Percentiles rank a stretch among this genome's conserved stretches.
Conservation (phyloP, 2,888 invertebrate species). For the Aporophyla lueneburgensis region DNA sequence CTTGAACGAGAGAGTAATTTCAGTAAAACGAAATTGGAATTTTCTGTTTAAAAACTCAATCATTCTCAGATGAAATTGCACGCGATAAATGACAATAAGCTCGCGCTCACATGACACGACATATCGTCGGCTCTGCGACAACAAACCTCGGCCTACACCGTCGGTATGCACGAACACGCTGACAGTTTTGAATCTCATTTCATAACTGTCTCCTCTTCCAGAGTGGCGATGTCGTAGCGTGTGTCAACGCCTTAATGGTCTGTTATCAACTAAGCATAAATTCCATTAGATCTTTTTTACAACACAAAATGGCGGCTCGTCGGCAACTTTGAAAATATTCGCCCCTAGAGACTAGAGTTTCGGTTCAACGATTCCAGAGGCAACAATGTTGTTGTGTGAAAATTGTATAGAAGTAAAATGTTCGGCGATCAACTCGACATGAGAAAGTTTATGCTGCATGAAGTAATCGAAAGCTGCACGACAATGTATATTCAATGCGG, state of each 20-base stretch:
- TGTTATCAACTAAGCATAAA: constrained; percentile 60
- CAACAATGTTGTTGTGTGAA: constrained; percentile 53
- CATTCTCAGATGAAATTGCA: constrained; percentile 14
- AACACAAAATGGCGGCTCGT: constrained; percentile 59
- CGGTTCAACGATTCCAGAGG: constrained; percentile 40
- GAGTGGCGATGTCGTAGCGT: constrained; percentile 27
- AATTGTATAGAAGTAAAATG: constrained; percentile 55
- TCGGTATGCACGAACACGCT: constrained; percentile 1
- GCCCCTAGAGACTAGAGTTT: constrained; percentile 60
- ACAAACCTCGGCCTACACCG: constrained; percentile 12
- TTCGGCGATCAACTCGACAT: constrained; percentile 48
- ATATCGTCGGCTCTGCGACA: constrained; percentile 5
- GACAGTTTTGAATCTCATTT: constrained; percentile 45
- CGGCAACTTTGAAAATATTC: constrained; percentile 64
- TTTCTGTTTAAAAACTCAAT: constrained; percentile 16
- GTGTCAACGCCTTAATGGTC: constrained; percentile 59
- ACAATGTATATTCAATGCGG: neutral
- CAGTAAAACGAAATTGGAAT: neutral
- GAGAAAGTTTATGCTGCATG: constrained; percentile 27
- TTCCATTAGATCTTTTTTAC: constrained; percentile 59
- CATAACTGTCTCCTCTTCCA: constrained; percentile 11
- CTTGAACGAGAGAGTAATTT: neutral
- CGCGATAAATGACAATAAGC: constrained; percentile 25
- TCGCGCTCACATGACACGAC: constrained; percentile 14
- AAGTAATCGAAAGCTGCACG: constrained; percentile 1